Conservation (phyloP, 2,888 invertebrate genomes). For the Cacoxenus indagator region DNA sequence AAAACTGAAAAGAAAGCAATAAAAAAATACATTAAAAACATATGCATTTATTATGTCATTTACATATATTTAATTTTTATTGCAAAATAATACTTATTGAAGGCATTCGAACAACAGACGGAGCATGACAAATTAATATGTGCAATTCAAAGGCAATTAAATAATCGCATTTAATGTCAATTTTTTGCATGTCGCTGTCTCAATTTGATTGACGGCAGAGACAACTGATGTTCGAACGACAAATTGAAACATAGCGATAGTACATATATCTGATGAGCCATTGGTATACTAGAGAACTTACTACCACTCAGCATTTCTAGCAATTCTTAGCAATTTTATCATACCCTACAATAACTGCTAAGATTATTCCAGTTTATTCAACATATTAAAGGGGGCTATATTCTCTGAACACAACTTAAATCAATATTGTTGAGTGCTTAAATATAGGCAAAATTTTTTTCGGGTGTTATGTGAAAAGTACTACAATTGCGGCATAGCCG, state of each 20-base stretch:
- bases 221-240: not conserved
- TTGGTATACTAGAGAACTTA: too few relatives aligned
- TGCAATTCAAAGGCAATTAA: conserved; percentile 15
- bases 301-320: not conserved
- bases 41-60: not conserved
- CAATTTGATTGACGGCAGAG: conserved; percentile 8
- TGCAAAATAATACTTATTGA: conserved; percentile 24
- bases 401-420: too few relatives aligned
- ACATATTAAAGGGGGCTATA: too few relatives aligned
- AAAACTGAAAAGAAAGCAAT: conserved; percentile 5
- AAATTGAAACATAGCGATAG: not conserved
- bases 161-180: conserved; percentile 14
- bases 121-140: conserved; percentile 2
- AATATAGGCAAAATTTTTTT: too few relatives aligned
- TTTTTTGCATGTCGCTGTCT: conserved; percentile 5
- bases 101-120: conserved; percentile 23
- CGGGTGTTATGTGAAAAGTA: too few relatives aligned
- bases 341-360: too few relatives aligned
- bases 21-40: not conserved
- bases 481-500: too few relatives aligned
- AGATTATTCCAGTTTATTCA: too few relatives aligned
- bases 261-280: too few relatives aligned
- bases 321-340: too few relatives aligned
- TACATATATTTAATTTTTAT: not conserved
- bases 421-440: too few relatives aligned